Conservation (phyloP, 1,140 invertebrate species). For the Caenorhabditis inopinata region DNA sequence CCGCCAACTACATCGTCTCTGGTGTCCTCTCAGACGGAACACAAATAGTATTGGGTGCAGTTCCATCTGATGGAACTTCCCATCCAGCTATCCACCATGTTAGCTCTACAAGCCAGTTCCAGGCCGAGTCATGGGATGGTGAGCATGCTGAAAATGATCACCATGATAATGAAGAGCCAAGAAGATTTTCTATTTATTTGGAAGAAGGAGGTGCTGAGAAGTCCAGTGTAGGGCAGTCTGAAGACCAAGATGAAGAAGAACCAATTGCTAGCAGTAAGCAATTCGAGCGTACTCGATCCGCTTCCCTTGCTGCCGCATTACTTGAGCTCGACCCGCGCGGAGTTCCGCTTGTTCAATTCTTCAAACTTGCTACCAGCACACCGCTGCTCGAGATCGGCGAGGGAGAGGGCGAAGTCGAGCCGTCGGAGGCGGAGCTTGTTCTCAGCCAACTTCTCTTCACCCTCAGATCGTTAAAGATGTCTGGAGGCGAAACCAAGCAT, state of each 20-base stretch:
- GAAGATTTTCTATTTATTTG: conserved; percentile 8
- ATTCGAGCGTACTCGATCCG: conserved; percentile 46
- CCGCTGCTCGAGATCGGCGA: conserved; percentile 44
- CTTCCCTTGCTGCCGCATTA: conserved; percentile 48
- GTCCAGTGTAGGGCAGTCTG: background rate
- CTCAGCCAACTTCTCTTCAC: conserved; percentile 42
- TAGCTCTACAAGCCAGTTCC: conserved; percentile 42
- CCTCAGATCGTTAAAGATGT: conserved; percentile 52
- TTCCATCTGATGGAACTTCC: conserved; percentile 29
- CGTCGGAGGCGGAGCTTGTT: conserved; percentile 25
- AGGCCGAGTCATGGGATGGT: conserved; percentile 48
- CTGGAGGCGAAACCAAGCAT: conserved; percentile 48
- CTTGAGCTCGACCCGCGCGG: conserved; percentile 38
- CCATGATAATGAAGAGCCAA: conserved; percentile 23
- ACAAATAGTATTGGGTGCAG: conserved; percentile 42
- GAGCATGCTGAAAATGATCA: conserved; percentile 47
- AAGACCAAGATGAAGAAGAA: conserved; percentile 32
- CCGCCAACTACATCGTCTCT: conserved; percentile 30
- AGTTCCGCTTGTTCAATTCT: conserved; percentile 44
- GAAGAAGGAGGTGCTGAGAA: conserved; percentile 2
- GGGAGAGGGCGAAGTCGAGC: conserved; percentile 33
- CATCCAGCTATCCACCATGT: conserved; percentile 36
- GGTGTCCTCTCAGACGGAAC: conserved; percentile 45
- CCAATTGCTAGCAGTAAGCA: conserved; percentile 43
- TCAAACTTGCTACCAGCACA: conserved; percentile 14